Percentiles rank a stretch among this genome's conserved stretches.
These are phyloP conservation scores for Pomatostomus ruficeps DNA, from an alignment of 2,113 vertebrate genomes.

Conservation along the genomic window DNA sequence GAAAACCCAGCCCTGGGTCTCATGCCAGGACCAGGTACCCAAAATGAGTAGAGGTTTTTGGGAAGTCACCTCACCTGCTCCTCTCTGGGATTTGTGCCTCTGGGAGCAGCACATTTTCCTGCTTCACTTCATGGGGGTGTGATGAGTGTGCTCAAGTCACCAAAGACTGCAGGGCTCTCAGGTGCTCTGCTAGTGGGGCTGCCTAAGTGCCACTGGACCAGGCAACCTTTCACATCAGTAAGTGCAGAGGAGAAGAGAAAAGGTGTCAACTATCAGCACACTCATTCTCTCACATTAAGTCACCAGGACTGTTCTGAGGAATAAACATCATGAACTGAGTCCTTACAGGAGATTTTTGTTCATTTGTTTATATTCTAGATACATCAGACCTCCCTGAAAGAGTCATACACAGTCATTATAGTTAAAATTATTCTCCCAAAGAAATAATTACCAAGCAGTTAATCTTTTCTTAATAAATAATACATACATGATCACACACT, in stretches of 20 bases:
- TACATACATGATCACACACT: not conserved
- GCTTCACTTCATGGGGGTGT: not conserved
- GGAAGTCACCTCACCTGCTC: not conserved
- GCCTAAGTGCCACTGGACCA: not conserved
- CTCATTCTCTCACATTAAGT: not conserved
- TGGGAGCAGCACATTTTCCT: not conserved
- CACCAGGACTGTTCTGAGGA: not conserved
- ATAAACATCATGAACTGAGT: not conserved
- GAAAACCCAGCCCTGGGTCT: not conserved
- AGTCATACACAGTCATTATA: not conserved
- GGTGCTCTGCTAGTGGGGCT: not conserved
- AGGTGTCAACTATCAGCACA: not conserved
- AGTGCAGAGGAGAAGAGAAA: not conserved
- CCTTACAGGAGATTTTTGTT: not conserved
- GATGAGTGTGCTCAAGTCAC: not conserved
- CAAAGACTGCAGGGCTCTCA: not conserved
- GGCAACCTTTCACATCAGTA: not conserved
- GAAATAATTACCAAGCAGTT: not conserved
- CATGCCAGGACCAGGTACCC: not conserved
- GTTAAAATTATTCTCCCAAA: conserved; percentile 8
- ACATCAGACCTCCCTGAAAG: not conserved
- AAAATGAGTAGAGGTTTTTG: not conserved
- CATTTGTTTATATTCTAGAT: not conserved
- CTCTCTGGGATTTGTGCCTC: not conserved
- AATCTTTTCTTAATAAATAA: conserved; percentile 14